Percentiles rank a stretch among this genome's conserved stretches.
Evolutionary conservation across 2,797 vertebrate genomes (phyloP).

Genomic region (Garrulus glandarius): DNA sequence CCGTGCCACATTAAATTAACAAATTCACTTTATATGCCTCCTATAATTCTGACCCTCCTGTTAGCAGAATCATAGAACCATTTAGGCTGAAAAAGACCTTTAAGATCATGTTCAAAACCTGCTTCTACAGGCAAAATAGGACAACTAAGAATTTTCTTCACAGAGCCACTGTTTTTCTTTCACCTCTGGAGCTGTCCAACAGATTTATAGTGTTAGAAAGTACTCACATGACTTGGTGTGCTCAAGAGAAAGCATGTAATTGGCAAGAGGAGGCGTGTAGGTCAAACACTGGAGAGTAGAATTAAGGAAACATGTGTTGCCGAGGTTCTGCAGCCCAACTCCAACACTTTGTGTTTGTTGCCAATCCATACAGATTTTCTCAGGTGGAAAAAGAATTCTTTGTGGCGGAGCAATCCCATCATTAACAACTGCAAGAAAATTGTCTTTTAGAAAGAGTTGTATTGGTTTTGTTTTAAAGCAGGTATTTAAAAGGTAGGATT

Average conservation of each 20-base stretch:
- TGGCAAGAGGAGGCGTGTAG: constrained; percentile 93
- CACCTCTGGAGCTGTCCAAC: neutral
- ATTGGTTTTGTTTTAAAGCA: neutral
- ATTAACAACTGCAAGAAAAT: constrained; percentile 75
- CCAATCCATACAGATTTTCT: constrained; percentile 93
- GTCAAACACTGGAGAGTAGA: constrained; percentile 94
- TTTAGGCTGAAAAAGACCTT: neutral
- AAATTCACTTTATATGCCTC: neutral
- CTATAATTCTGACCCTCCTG: neutral
- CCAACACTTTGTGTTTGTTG: constrained; percentile 88
- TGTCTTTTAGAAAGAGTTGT: neutral
- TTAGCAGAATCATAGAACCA: neutral
- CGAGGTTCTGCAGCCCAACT: constrained; percentile 94
- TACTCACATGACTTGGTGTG: constrained; percentile 93
- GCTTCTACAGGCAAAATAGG: neutral
- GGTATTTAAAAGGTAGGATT: neutral
- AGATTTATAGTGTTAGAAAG: neutral
- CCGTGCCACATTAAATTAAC: neutral
- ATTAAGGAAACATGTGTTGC: constrained; percentile 97
- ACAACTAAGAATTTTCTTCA: neutral
- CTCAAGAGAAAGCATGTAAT: constrained; percentile 94
- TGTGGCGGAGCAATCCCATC: constrained; percentile 92
- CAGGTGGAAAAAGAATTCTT: constrained; percentile 90
- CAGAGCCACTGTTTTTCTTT: neutral
- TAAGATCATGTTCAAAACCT: neutral